A percentile compares a stretch with the other conserved stretches of the same genome.
Conservation (phyloP, 2,113 vertebrate genomes). For the Erpornis zantholeuca region DNA sequence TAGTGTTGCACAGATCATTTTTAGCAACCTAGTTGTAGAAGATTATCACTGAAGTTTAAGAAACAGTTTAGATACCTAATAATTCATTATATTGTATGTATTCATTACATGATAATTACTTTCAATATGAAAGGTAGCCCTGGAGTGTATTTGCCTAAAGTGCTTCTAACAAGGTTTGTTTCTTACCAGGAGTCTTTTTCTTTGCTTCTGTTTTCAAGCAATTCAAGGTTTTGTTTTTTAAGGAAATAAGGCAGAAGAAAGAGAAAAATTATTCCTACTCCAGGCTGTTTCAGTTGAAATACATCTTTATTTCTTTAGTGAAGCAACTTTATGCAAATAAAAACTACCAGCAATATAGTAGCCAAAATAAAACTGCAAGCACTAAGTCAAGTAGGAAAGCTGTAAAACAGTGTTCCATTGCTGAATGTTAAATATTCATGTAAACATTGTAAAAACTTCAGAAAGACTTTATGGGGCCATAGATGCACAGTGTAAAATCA, state of each 20-base stretch:
- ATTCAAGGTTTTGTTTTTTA: background rate
- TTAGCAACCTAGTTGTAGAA: background rate
- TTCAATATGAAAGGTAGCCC: background rate
- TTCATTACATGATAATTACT: background rate
- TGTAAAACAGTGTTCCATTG: conserved; percentile 5
- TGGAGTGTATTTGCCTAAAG: background rate
- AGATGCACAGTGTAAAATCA: background rate
- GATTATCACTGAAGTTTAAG: background rate
- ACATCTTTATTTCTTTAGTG: conserved; percentile 29
- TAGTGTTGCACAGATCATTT: background rate
- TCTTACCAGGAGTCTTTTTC: background rate
- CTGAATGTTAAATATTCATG: conserved; percentile 55
- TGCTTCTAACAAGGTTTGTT: background rate
- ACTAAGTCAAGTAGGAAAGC: background rate
- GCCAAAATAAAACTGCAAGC: conserved; percentile 41
- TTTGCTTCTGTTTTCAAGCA: background rate
- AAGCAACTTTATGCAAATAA: conserved; percentile 44
- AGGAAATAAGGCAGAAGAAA: background rate
- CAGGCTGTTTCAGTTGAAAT: background rate
- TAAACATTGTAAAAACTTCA: conserved; percentile 53
- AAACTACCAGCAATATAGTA: background rate
- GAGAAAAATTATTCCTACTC: background rate
- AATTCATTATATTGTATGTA: background rate
- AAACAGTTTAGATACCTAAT: background rate
- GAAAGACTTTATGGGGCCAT: conserved; percentile 6